A percentile compares a stretch with the other conserved stretches of the same genome.
These are phyloP conservation scores for Icerya purchasi DNA, from an alignment of 2,888 invertebrate species.

Conservation along the genomic window DNA sequence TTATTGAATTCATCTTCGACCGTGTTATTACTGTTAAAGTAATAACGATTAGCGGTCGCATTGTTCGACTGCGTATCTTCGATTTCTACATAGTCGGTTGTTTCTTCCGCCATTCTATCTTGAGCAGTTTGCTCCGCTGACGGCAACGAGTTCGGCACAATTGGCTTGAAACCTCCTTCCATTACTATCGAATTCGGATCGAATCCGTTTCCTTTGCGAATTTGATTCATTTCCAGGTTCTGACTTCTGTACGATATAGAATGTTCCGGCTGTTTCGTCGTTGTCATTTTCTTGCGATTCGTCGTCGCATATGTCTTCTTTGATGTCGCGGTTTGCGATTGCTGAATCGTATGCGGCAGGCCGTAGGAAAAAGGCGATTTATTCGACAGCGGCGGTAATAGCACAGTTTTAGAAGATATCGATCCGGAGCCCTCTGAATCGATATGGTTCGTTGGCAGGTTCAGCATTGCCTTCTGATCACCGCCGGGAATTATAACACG, in stretches of 20 bases:
- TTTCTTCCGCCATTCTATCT: slow-evolving; percentile 31
- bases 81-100: slow-evolving; percentile 28
- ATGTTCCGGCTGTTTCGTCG: background rate
- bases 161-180: slow-evolving; percentile 66
- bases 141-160: slow-evolving; percentile 32
- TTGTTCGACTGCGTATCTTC: slow-evolving; percentile 4
- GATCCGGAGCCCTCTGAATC: slow-evolving; percentile 8
- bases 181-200: slow-evolving; percentile 59
- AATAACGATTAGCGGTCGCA: slow-evolving; percentile 14
- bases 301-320: background rate
- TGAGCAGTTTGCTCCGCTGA: slow-evolving; percentile 24
- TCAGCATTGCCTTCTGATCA: background rate
- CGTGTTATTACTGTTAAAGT: slow-evolving; percentile 24
- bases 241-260: background rate
- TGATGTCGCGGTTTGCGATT: background rate
- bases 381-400: slow-evolving; percentile 2
- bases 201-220: slow-evolving; percentile 33
- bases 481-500: slow-evolving; percentile 3
- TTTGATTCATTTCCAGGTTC: background rate
- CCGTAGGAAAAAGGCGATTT: too few relatives aligned
- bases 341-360: too few relatives aligned
- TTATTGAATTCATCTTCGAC: background rate
- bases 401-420: background rate
- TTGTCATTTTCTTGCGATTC: background rate
- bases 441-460: background rate